Conservation (phyloP, 2,113 vertebrate species). For the Spizaetus ornatus region DNA sequence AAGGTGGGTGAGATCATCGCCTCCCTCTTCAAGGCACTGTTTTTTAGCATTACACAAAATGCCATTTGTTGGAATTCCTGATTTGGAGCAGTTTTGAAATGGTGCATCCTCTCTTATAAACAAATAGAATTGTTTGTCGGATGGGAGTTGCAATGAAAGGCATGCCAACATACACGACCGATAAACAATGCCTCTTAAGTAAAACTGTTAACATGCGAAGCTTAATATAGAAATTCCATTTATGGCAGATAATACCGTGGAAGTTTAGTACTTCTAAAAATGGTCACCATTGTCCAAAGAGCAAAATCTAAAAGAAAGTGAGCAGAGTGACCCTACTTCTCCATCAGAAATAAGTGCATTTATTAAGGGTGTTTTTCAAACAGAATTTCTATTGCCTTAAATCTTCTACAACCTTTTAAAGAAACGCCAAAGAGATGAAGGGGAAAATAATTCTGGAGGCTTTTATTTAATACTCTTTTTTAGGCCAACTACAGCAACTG, state of each 20-base stretch:
- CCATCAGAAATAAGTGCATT: not conserved
- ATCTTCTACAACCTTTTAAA: not conserved
- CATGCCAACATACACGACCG: slow-evolving; percentile 4
- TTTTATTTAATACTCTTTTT: not conserved
- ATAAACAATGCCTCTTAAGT: slow-evolving; percentile 12
- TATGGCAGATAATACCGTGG: not conserved
- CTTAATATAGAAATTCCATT: slow-evolving; percentile 49
- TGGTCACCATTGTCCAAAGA: not conserved
- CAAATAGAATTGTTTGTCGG: not conserved
- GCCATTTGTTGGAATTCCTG: not conserved
- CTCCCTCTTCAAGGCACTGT: not conserved
- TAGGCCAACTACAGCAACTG: not conserved
- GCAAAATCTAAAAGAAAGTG: not conserved
- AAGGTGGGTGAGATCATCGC: not conserved
- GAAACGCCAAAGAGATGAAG: not conserved
- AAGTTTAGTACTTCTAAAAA: slow-evolving; percentile 38
- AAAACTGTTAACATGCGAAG: not conserved
- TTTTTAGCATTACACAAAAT: not conserved
- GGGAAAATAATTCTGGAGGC: not conserved
- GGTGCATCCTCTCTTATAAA: not conserved
- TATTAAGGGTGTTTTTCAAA: not conserved
- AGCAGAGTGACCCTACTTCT: not conserved
- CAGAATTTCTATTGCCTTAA: not conserved
- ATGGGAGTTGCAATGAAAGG: not conserved
- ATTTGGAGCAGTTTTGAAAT: not conserved